Conservation (phyloP, 2,888 invertebrate species). For the Brassicogethes aeneus region DNA sequence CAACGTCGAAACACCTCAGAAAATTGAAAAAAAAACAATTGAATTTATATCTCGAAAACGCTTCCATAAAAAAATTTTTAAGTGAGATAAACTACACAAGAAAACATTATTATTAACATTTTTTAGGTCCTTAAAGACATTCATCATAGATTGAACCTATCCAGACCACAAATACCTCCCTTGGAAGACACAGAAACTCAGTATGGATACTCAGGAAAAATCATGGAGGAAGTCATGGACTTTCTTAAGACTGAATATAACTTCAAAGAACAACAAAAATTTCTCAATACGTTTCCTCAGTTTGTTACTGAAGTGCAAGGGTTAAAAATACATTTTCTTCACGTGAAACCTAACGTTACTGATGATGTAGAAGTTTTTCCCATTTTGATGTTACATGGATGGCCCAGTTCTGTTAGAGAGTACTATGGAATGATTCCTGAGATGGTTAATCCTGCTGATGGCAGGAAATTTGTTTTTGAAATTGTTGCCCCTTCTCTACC, state of each 20-base stretch:
- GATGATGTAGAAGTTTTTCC: slow-evolving; percentile 43
- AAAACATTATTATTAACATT: slow-evolving; percentile 6
- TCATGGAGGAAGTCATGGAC: background rate
- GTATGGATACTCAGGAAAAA: slow-evolving; percentile 5
- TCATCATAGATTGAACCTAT: slow-evolving; percentile 4
- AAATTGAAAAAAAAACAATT: no score
- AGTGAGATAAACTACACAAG: slow-evolving; percentile 5
- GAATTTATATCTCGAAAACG: no score
- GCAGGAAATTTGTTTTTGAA: slow-evolving; percentile 14
- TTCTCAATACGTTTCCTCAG: slow-evolving; percentile 57
- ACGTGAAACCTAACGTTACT: slow-evolving; percentile 39
- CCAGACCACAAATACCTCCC: slow-evolving; percentile 3
- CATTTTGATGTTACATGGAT: slow-evolving; percentile 68
- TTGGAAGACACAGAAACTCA: slow-evolving; percentile 2
- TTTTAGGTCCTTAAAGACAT: slow-evolving; percentile 8
- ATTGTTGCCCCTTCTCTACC: slow-evolving; percentile 19
- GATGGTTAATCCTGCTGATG: slow-evolving; percentile 10
- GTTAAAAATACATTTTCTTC: slow-evolving; percentile 57
- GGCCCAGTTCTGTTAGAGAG: slow-evolving; percentile 79
- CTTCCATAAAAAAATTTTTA: no score
- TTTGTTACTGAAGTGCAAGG: slow-evolving; percentile 65
- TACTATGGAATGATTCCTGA: slow-evolving; percentile 54
- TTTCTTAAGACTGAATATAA: slow-evolving; percentile 6
- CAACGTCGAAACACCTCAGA: no score
- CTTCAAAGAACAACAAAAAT: slow-evolving; percentile 42